Conservation (phyloP, 2,888 invertebrate genomes). For the Oxystoma pomonae region DNA sequence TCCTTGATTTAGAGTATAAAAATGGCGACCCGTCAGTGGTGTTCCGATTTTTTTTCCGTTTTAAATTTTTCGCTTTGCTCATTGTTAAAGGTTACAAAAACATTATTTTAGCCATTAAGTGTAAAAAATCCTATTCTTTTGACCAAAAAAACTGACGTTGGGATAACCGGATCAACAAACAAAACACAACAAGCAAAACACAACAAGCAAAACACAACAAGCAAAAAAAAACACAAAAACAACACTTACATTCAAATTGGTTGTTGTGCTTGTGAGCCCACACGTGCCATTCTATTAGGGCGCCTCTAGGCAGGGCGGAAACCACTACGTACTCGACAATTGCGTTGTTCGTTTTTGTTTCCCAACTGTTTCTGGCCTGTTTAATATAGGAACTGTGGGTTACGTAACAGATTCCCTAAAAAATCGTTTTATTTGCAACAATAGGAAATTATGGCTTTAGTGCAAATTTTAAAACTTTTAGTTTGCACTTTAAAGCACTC, state of each 20-base stretch:
- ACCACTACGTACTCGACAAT: slow-evolving; percentile 86
- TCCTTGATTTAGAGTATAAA: no score
- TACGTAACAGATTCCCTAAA: slow-evolving; percentile 80
- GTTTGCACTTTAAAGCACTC: not conserved
- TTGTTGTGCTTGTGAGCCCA: slow-evolving; percentile 87
- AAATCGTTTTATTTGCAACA: slow-evolving; percentile 3
- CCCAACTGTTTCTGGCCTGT: slow-evolving; percentile 78
- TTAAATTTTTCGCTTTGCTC: no score
- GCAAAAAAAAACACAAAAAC: no score
- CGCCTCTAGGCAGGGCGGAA: slow-evolving; percentile 71
- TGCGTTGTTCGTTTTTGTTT: slow-evolving; percentile 76
- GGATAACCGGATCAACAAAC: not conserved
- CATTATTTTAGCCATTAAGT: no score
- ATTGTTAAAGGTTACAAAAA: no score
- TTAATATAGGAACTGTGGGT: slow-evolving; percentile 66
- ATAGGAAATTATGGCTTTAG: not conserved
- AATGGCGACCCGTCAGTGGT: no score
- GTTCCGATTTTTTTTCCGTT: no score
- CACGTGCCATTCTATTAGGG: slow-evolving; percentile 89
- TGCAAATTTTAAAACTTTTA: no score
- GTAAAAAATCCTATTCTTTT: no score
- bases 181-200: not conserved
- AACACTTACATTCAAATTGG: slow-evolving; percentile 74
- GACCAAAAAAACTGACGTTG: no score
- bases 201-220: not conserved